These are phyloP conservation scores for Lagorchestes hirsutus DNA, from an alignment of 2,797 vertebrate genomes.

Conservation along the genomic window DNA sequence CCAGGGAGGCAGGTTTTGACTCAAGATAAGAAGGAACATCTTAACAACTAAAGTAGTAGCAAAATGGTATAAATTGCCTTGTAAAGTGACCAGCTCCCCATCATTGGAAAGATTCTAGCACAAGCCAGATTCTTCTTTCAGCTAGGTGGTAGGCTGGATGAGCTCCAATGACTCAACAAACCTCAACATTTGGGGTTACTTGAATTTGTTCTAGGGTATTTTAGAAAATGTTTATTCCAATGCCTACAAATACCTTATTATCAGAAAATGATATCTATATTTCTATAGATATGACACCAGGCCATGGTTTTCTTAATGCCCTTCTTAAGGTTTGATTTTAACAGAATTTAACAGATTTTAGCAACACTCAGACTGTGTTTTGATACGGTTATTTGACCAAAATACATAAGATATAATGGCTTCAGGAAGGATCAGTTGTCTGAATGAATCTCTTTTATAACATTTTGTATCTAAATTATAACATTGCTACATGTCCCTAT, in stretches of 20 bases:
- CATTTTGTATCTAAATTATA: constrained; percentile 18
- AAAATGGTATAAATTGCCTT: neutral
- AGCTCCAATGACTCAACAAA: neutral
- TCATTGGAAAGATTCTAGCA: neutral
- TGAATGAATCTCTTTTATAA: neutral
- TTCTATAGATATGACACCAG: neutral
- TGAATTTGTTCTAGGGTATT: neutral
- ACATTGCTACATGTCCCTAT: neutral
- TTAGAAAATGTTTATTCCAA: neutral
- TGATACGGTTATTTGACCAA: neutral
- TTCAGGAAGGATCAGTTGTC: constrained; percentile 1
- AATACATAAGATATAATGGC: neutral
- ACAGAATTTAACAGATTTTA: neutral
- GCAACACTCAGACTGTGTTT: constrained; percentile 33
- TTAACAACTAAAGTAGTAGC: neutral
- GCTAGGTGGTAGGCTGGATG: neutral
- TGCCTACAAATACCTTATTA: neutral
- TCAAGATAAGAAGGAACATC: neutral
- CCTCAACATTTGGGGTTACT: neutral
- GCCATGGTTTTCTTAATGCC: neutral
- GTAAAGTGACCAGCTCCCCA: neutral
- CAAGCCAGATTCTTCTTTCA: neutral
- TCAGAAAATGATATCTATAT: neutral
- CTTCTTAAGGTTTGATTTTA: neutral
- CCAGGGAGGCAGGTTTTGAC: neutral